These are phyloP conservation scores for Esox lucius DNA, from an alignment of 2,797 vertebrate species.

Conservation along the genomic window DNA sequence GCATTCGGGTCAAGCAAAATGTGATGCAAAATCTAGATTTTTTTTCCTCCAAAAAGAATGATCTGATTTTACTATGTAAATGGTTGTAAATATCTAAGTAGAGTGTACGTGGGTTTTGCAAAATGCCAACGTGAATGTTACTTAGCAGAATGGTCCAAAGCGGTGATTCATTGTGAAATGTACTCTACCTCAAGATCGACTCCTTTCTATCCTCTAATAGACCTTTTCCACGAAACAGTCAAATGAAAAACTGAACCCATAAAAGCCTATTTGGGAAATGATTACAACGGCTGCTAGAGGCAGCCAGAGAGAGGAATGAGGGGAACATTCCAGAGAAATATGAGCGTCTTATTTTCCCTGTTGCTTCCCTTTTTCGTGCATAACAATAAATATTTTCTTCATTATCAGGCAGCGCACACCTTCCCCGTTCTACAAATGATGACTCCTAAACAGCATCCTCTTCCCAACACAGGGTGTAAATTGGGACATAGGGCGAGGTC, in stretches of 20 bases:
- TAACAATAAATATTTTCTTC: not conserved
- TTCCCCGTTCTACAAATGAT: not conserved
- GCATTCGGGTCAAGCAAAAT: not conserved
- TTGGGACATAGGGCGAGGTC: not conserved
- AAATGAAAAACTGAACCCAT: constrained; percentile 35
- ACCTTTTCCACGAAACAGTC: constrained; percentile 19
- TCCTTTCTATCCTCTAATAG: not conserved
- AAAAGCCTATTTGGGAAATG: constrained; percentile 45
- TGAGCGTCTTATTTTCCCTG: not conserved
- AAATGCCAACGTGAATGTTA: not conserved
- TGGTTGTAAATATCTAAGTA: not conserved
- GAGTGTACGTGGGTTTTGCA: not conserved
- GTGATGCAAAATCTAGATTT: not conserved
- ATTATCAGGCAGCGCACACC: not conserved
- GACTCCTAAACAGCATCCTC: not conserved
- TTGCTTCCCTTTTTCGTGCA: not conserved
- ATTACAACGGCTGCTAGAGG: constrained; percentile 45
- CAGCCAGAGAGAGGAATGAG: constrained; percentile 32
- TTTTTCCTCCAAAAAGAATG: not conserved
- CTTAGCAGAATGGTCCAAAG: not conserved
- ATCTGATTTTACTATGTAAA: not conserved
- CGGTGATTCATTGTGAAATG: not conserved
- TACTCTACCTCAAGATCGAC: not conserved
- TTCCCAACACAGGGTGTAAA: not conserved
- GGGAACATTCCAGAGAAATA: not conserved